Conservation (phyloP, 2,113 vertebrate genomes). For the Balaeniceps rex region DNA sequence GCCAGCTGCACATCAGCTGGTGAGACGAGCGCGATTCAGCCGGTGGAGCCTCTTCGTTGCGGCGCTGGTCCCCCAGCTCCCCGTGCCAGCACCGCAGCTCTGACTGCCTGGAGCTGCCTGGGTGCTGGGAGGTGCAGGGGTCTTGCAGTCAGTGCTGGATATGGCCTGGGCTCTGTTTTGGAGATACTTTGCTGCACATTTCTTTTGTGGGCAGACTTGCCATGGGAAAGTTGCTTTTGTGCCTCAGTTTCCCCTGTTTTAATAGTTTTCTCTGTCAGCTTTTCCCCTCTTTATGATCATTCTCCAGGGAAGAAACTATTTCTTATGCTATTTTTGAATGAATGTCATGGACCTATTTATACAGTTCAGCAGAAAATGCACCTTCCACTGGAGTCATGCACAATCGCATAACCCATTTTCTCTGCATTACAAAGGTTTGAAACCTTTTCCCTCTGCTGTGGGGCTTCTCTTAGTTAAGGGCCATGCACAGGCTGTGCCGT, state of each 20-base stretch:
- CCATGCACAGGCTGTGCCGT: background rate
- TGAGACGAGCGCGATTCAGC: accelerated
- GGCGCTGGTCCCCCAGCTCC: background rate
- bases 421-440: background rate
- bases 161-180: background rate
- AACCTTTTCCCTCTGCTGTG: background rate
- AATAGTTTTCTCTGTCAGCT: background rate
- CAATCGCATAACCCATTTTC: background rate
- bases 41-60: accelerated
- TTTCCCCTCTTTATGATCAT: background rate
- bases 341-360: background rate
- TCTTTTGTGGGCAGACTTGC: background rate
- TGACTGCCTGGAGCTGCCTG: background rate
- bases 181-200: background rate
- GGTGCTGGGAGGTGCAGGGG: background rate
- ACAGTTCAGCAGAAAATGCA: background rate
- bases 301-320: background rate
- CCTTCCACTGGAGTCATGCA: background rate
- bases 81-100: accelerated
- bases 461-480: background rate
- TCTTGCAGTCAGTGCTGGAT: background rate
- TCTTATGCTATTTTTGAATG: background rate
- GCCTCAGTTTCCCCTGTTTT: background rate
- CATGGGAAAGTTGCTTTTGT: background rate
- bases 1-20: background rate